Conservation (phyloP, 2,113 vertebrate species). For the Phainopepla nitens region DNA sequence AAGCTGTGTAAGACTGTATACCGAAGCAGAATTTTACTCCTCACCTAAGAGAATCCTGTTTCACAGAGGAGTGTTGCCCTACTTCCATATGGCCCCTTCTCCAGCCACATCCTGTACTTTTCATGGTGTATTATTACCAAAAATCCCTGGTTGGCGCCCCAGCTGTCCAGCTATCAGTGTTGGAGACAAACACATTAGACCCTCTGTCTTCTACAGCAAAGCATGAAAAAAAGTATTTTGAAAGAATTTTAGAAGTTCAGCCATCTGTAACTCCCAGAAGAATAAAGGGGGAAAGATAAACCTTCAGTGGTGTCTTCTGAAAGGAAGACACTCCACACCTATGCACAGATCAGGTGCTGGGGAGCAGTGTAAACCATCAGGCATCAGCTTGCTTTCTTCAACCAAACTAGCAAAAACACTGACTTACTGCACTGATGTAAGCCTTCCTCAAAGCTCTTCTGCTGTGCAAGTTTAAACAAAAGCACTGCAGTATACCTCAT, state of each 20-base stretch:
- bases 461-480: neutral
- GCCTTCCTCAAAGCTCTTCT: neutral
- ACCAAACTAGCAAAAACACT: neutral
- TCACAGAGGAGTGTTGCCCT: neutral
- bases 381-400: neutral
- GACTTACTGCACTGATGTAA: rapidly evolving
- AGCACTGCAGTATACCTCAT: neutral
- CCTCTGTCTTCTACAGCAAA: neutral
- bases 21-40: neutral
- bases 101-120: neutral
- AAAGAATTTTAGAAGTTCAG: neutral
- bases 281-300: neutral
- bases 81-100: neutral
- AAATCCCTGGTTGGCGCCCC: neutral
- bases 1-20: neutral
- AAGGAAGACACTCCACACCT: neutral
- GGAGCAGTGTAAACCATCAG: neutral
- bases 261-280: neutral
- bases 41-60: neutral
- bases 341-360: neutral
- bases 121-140: neutral
- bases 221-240: neutral
- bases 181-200: neutral
- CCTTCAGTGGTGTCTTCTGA: neutral
- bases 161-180: neutral